A percentile compares a stretch with the other conserved stretches of the same genome.
These are phyloP conservation scores for Dreissena polymorpha DNA, from an alignment of 1,140 invertebrate species.

Conservation along the genomic window DNA sequence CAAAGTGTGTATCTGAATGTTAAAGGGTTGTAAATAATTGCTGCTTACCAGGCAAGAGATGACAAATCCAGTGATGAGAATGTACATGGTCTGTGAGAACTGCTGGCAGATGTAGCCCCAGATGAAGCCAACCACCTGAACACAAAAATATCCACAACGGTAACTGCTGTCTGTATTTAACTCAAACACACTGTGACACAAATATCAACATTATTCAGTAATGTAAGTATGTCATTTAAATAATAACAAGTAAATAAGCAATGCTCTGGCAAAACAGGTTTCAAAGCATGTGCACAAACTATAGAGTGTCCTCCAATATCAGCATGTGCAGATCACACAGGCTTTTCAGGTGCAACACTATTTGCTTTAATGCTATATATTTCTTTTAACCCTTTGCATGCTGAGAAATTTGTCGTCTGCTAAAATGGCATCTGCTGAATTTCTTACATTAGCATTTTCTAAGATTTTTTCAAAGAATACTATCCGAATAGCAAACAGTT, in stretches of 20 bases:
- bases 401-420: too few species aligned
- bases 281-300: constrained; percentile 6
- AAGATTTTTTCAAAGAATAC: too few species aligned
- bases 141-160: constrained; percentile 57
- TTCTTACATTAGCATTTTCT: too few species aligned
- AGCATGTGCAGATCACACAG: constrained; percentile 6
- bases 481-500: too few species aligned
- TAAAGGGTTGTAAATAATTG: too few species aligned
- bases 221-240: not conserved
- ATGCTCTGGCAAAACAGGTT: not conserved
- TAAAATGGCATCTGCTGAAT: too few species aligned
- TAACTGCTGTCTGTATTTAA: not conserved
- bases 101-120: constrained; percentile 97
- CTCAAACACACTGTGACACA: not conserved
- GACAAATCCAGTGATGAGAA: constrained; percentile 93
- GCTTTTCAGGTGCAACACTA: too few species aligned
- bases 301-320: too few species aligned
- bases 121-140: constrained; percentile 89
- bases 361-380: too few species aligned
- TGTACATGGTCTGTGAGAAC: constrained; percentile 96
- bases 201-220: not conserved
- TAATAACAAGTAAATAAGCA: not conserved
- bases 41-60: constrained; percentile 89
- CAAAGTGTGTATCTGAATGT: too few species aligned
- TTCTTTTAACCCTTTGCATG: too few species aligned